Evolutionary conservation across 2,888 invertebrate genomes (phyloP).

Genomic region (Hedychridium roseum): DNA sequence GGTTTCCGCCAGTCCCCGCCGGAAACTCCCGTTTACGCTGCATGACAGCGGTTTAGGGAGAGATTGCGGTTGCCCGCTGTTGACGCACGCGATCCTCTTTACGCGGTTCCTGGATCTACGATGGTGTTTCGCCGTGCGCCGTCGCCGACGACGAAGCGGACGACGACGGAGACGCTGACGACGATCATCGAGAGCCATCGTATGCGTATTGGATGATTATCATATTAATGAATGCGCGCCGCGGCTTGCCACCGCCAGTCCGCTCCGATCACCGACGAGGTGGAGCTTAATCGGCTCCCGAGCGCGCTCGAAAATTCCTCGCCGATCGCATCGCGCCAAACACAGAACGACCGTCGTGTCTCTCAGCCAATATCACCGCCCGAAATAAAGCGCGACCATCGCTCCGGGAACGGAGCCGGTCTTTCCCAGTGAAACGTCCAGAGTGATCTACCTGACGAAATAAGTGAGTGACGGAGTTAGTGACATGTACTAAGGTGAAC

Average conservation of each 20-base stretch:
- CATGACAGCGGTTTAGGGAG: no score
- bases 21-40: no score
- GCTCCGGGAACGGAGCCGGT: no score
- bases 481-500: no score
- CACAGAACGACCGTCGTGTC: neutral
- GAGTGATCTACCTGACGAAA: no score
- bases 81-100: conserved; percentile 4
- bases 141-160: conserved; percentile 15
- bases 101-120: conserved; percentile 23
- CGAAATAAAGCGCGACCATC: no score
- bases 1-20: no score
- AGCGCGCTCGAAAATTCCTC: neutral
- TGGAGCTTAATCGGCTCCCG: conserved; percentile 24
- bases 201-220: conserved; percentile 49
- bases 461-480: no score
- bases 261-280: conserved; percentile 29
- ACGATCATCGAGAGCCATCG: conserved; percentile 33
- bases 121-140: conserved; percentile 28
- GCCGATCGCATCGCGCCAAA: neutral
- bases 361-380: no score
- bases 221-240: conserved; percentile 48
- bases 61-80: conserved; percentile 6
- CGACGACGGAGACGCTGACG: conserved; percentile 18
- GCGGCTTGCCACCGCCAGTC: conserved; percentile 21
- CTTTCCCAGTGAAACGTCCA: no score